These are phyloP conservation scores for Tanytarsus gracilentus DNA, from an alignment of 2,888 invertebrate genomes.

Conservation along the genomic window DNA sequence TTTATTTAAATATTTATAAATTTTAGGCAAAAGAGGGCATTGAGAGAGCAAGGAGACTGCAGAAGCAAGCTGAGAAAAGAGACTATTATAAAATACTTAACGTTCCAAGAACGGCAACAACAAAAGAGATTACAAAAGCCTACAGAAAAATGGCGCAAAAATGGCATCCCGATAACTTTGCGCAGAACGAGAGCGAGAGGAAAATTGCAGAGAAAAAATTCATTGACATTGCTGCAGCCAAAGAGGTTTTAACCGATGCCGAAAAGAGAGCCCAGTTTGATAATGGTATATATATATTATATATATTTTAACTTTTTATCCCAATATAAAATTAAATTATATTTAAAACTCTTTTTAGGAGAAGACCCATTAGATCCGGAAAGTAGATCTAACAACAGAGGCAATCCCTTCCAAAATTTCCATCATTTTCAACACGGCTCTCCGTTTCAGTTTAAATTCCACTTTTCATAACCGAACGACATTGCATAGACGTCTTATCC, in stretches of 20 bases:
- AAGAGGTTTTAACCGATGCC: constrained; percentile 80
- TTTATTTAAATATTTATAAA: no score
- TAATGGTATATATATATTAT: constrained; percentile 38
- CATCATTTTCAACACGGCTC: constrained; percentile 62
- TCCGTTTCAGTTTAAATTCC: constrained; percentile 95
- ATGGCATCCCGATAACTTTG: constrained; percentile 98
- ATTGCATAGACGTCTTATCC: no score
- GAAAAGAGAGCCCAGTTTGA: constrained; percentile 94
- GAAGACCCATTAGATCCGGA: constrained; percentile 97
- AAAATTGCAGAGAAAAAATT: constrained; percentile 94
- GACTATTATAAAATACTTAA: constrained; percentile 97
- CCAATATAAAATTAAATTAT: neutral
- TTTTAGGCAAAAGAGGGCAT: constrained; percentile 91
- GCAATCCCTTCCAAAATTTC: constrained; percentile 76
- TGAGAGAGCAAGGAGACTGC: constrained; percentile 77
- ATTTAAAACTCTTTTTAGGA: constrained; percentile 47
- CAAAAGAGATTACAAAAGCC: constrained; percentile 90
- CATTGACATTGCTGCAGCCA: constrained; percentile 97
- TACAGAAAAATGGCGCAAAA: constrained; percentile 94
- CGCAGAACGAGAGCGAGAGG: constrained; percentile 86
- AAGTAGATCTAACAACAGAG: constrained; percentile 49
- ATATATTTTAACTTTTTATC: neutral
- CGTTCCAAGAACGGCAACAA: constrained; percentile 81
- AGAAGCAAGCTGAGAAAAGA: constrained; percentile 83
- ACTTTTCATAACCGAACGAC: constrained; percentile 59